Base-by-base conservation (phyloP, 2,797 vertebrate species). In the Epinephelus coioides region DNA sequence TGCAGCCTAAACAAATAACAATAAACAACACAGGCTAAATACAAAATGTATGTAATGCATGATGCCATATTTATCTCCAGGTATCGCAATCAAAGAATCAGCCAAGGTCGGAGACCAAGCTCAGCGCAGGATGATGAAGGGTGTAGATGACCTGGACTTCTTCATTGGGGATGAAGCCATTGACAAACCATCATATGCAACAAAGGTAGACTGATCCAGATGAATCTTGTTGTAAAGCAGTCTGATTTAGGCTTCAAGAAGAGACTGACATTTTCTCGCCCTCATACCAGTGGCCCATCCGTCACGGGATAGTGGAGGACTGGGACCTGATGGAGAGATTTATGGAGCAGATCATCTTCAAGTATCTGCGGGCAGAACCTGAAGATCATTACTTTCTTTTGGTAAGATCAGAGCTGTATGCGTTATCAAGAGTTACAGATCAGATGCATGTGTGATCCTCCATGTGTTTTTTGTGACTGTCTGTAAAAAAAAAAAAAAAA, bases 251-350 rank as follows among this genome's bases (percentile, higher is more conserved):
- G 6, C 4, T 1, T 19, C 4, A 25, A 0, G 3, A 19, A 0
- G 14, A 18, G 6, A 3, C 19, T 17, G 3, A 67, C 15, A 0
- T 44, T 78, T 18, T 27, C 27, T 68, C 0, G 27, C 8, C 2
- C 0, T 66, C 34, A 8, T 73, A 17, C 78, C 87, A 99, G 98
- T 99, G 98, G 98, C 98, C 98, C 54, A 99, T 99, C 75, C 97
- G 98, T 79, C 98, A 99, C 83, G 98, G 98, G 46, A 99, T 99
- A 57, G 96, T 99, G 91, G 98, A 99, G 90, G 98, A 99, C 90
- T 99, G 98, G 98, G 98, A 99, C 88, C 95, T 99, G 89, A 99
- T 99, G 98, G 98, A 99, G 92, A 95, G 97, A 69, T 99, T 98
- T 87, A 98, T 99, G 98, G 98, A 99, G 86, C 98, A 99, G 94